Base-by-base conservation (phyloP, 2,888 invertebrate species). In the Plebejus argus region DNA sequence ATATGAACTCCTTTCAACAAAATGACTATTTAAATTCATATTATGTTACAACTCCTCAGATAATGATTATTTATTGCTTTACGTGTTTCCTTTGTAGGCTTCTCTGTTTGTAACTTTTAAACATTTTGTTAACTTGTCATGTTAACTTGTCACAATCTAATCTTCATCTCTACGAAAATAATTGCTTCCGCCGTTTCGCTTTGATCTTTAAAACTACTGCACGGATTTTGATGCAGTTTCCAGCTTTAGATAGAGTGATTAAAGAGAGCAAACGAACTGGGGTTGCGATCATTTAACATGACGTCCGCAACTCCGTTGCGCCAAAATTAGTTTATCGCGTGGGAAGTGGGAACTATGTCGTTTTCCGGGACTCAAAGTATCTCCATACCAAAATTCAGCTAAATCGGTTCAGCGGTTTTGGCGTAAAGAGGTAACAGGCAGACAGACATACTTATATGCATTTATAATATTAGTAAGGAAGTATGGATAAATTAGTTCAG, bases 11-110 rank as follows among this genome's bases (percentile, higher is more conserved):
- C 6, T 15, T 66, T 66, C 4, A 66, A 66, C 66, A 18, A 66
- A 28, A 33, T 66, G 66, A 18, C 66, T 28, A 66, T 66, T 66
- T 66, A 66, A 66, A 66, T 66, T 66, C 66, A 66, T 61, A 61
- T 28, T 12, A 61, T 66, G 66, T 66, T 66, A 66, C 66, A 28
- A 28, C 12, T 28, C 66, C 33, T 66, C 28, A 28, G 66, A 66
- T 66, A 66, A 66, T 66, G 28, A 18, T 66, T 66, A 66, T 66
- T 28, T 66, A 61, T 23, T 61, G 23, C 23, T 12, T 23, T 61
- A 15, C 20, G 28, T 66, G 15, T 66, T 33, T 28, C 66, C 28
- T 66, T 66, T 66, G 66, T 66, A 66, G 28, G 28, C 18, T 66
- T 66, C 18, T 66, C 28, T 28, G 28, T 28, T 28, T 28, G 28